phyloP scores from a whole-genome alignment of 2,888 invertebrate genomes.

The Amblyjoppa fuscipennis region DNA sequence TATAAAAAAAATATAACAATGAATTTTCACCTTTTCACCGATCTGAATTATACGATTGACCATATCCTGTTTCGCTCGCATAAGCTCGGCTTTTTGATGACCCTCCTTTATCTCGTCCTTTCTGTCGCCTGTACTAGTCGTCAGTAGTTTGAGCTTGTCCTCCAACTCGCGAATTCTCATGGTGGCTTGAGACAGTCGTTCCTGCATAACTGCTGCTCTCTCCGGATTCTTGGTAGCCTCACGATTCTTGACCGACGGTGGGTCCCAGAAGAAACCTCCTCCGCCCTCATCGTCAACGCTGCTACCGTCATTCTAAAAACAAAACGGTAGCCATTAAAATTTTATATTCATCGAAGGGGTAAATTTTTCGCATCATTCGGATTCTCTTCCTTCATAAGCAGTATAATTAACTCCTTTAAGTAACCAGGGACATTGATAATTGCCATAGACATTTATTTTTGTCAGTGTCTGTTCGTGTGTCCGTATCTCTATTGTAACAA shows the following conservation, averaged over 20 bases:
- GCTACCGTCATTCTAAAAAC: constrained; percentile 75
- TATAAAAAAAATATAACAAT: not conserved
- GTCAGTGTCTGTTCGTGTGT: no score
- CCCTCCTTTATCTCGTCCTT: constrained; percentile 80
- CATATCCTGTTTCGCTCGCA: constrained; percentile 83
- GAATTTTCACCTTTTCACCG: constrained; percentile 82
- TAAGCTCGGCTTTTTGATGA: constrained; percentile 79
- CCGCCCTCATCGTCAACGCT: constrained; percentile 76
- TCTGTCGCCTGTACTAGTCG: constrained; percentile 71
- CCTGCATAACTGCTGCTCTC: constrained; percentile 78
- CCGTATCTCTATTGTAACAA: no score
- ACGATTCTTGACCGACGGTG: constrained; percentile 76
- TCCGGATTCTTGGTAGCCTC: constrained; percentile 74
- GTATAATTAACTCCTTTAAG: no score
- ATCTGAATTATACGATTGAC: constrained; percentile 84
- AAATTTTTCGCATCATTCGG: no score
- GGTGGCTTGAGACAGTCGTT: constrained; percentile 82
- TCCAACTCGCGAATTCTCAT: constrained; percentile 82
- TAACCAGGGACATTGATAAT: no score
- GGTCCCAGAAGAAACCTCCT: constrained; percentile 82
- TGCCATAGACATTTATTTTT: no score
- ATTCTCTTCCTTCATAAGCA: no score
- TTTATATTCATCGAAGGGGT: not conserved
- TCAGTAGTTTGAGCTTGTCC: constrained; percentile 75
- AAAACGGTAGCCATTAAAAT: constrained; percentile 32